Base-by-base conservation (phyloP, 2,797 vertebrate genomes). In the Cirrhinus mrigala region DNA sequence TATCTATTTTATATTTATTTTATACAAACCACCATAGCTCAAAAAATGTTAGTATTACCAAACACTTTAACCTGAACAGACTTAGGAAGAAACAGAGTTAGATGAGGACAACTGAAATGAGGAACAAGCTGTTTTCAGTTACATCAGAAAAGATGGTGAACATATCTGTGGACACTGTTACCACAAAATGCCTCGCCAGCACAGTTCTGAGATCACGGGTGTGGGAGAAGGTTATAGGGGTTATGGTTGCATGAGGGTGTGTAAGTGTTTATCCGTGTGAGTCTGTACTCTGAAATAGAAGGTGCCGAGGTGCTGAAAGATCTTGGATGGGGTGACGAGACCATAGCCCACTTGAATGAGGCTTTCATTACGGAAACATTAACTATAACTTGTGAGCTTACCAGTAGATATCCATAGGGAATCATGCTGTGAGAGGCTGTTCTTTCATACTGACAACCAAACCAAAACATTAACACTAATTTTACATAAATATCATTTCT, bases 271-370 rank as follows among this genome's bases (percentile, higher is more conserved):
- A 62, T 79, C 44, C 18, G 29, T 20, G 37, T 44, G 37, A 48
- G 78, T 79, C 46, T 29, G 10, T 52, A 52, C 37, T 75, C 62
- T 58, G 29, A 88, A 86, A 86, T 82, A 86, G 82, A 82, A 84
- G 60, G 33, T 50, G 71, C 44, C 3, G n/a, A 82, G 82, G 74
- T 73, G 73, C 68, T 79, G 33, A 82, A 79, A 74, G 70, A 85
- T 87, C 60, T 66, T 12, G 52, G 60, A 74, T 46, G 56, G 71
- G 24, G 52, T 73, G 64, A 82, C 14, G 12, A 79, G 81, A 85
- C 71, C 54, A 79, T 33, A 73, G 24, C 64, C 60, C 29, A 68
- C 56, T 52, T 22, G n/a, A 66, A 81, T 24, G 29, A 46, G 29
- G 68, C 46, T 48, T 74, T 86, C 40, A 86, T 54, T 77, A 16